These are phyloP conservation scores for Cephalotes varians DNA, from an alignment of 2,888 invertebrate genomes.

Conservation along the genomic window DNA sequence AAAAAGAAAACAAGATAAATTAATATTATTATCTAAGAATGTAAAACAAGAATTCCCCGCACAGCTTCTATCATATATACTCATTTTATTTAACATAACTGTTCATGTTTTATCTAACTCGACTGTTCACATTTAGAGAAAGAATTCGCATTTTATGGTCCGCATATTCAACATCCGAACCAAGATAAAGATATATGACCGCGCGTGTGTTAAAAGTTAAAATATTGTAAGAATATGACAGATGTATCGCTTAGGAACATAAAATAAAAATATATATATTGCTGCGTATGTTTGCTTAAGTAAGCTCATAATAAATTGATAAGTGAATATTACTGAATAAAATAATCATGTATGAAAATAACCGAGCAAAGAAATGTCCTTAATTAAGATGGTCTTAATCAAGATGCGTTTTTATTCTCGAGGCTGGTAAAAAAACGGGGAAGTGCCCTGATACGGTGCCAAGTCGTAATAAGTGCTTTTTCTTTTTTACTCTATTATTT, in stretches of 20 bases:
- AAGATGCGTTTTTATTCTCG: constrained; percentile 15
- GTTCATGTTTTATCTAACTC: constrained; percentile 26
- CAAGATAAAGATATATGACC: constrained; percentile 31
- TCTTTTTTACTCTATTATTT: constrained; percentile 1
- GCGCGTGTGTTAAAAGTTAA: constrained; percentile 14
- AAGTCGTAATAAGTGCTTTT: constrained; percentile 31
- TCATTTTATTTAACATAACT: constrained; percentile 7
- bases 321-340: neutral
- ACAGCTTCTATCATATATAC: constrained; percentile 5
- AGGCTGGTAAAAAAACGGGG: neutral
- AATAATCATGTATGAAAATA: neutral
- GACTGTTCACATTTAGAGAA: constrained; percentile 6
- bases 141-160: constrained; percentile 12
- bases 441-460: constrained; percentile 29
- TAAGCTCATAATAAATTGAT: neutral
- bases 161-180: neutral
- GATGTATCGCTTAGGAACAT: neutral
- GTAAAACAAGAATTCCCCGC: neutral
- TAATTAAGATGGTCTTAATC: constrained; percentile 30
- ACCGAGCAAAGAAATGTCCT: neutral
- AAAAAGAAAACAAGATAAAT: neutral
- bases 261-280: neutral
- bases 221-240: constrained; percentile 18
- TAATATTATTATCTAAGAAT: neutral
- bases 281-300: neutral